Base-by-base conservation (phyloP, 2,797 vertebrate species). In the Stomatorhinus walkeri region DNA sequence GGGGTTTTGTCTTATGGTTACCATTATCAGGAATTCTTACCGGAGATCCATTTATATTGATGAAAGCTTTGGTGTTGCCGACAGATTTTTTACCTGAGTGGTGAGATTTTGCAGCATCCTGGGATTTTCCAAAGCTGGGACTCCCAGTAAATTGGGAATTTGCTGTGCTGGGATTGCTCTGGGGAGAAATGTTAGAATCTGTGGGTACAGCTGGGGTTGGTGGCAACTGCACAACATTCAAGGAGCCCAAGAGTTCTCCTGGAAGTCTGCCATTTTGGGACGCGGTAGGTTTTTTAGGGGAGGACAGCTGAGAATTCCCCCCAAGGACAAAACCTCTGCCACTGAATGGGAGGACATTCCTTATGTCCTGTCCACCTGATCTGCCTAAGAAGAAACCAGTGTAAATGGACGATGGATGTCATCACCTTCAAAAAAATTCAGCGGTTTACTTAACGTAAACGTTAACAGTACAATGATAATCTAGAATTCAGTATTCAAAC, bases 291-390 rank as follows among this genome's bases (percentile, higher is more conserved):
- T 91, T 94, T 85, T 88, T 92, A 4, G 90, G 54, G 6, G 91
- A 89, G 1, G 89, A 89, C 0, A 90, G 64, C 79, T 88, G 88
- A 0, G 92, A 93, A 54, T 85, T 90, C 36, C 95, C 95, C 89
- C 97, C 97, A 0, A 99, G 96, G 1, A 95, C 87, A 91, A 97
- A 96, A 0, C 98, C 98, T 89, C 89, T 97, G 8, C 98, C 98
- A 86, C 94, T 96, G 48, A 99, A 99, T 2, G 97, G 96, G 32
- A 95, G 93, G 3, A 96, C n/a, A 22, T 93, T 95, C 90, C 95
- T 94, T 1, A 91, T 94, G 88, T 95, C 95, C 87, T 89, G 92
- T 12, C 59, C 93, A 22, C 90, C 91, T 54, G 92, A 92, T 89
- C 91, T 93, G 79, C 88, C 97, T 97, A 93, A 89, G 87, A 72